These are phyloP conservation scores for Semotilus atromaculatus DNA, from an alignment of 2,797 vertebrate species.

Conservation along the genomic window DNA sequence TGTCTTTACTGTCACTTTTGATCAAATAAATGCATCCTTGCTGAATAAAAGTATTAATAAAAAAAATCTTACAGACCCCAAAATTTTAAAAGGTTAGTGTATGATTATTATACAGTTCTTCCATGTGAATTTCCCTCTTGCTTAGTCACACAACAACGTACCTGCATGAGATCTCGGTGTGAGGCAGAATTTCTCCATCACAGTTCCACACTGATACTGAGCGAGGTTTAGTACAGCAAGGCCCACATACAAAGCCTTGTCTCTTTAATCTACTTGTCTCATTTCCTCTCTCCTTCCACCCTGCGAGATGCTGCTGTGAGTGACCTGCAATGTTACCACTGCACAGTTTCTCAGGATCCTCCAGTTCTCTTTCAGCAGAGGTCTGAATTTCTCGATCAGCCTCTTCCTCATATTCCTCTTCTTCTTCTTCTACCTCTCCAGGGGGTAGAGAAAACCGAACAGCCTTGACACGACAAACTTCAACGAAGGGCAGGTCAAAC, in stretches of 20 bases:
- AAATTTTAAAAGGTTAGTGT: background rate
- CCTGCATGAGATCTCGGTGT: constrained; percentile 77
- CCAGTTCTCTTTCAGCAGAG: background rate
- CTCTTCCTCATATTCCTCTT: constrained; percentile 46
- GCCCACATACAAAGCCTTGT: constrained; percentile 67
- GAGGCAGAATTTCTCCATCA: constrained; percentile 82
- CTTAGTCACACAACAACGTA: constrained; percentile 36
- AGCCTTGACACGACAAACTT: constrained; percentile 83
- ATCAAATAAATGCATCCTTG: background rate
- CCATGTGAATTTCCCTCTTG: background rate
- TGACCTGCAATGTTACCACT: constrained; percentile 50
- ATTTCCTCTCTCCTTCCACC: constrained; percentile 2
- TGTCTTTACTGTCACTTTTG: background rate
- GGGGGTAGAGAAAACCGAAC: constrained; percentile 74
- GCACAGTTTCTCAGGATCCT: constrained; percentile 47
- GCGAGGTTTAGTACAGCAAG: constrained; percentile 73
- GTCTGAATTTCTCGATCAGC: constrained; percentile 43
- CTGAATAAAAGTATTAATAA: background rate
- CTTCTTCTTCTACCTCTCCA: constrained; percentile 48
- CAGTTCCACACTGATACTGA: constrained; percentile 84
- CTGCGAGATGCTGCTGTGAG: constrained; percentile 71
- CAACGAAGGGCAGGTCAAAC: constrained; percentile 87
- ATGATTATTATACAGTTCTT: background rate
- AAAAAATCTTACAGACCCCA: background rate
- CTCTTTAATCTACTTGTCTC: constrained; percentile 54